Percentiles rank a stretch among this genome's conserved stretches.
phyloP scores from a whole-genome alignment of 2,797 vertebrate genomes.

The Lacerta viridis region DNA sequence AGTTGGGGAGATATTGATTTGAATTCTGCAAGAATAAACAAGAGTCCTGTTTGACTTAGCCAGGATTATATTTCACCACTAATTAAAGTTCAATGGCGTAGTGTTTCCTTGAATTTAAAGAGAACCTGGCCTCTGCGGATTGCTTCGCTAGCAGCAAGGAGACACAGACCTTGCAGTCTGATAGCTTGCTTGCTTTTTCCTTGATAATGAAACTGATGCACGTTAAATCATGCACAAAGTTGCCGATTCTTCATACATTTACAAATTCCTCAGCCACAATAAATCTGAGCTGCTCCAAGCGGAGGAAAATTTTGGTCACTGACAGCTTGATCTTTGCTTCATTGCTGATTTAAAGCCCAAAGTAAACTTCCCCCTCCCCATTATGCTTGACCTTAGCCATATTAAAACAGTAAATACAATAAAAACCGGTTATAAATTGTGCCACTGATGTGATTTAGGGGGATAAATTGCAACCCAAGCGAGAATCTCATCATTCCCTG shows the following conservation, averaged over 20 bases:
- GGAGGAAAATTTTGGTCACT: slow-evolving; percentile 37
- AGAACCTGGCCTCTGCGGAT: not conserved
- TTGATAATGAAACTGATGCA: not conserved
- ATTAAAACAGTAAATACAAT: slow-evolving; percentile 63
- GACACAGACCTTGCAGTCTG: slow-evolving; percentile 14
- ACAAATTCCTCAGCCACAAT: slow-evolving; percentile 23
- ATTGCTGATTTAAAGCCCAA: slow-evolving; percentile 57
- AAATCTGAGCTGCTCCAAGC: slow-evolving; percentile 46
- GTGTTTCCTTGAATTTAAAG: slow-evolving; percentile 51
- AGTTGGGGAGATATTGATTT: slow-evolving; percentile 34
- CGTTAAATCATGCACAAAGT: slow-evolving; percentile 4
- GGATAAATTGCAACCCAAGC: slow-evolving; percentile 57
- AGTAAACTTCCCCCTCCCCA: slow-evolving; percentile 31
- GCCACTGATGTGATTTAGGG: slow-evolving; percentile 60
- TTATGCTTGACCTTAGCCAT: slow-evolving; percentile 48
- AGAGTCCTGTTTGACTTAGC: slow-evolving; percentile 52
- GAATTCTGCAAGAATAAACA: slow-evolving; percentile 58
- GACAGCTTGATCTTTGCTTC: slow-evolving; percentile 37
- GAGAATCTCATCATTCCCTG: slow-evolving; percentile 38
- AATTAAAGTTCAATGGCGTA: slow-evolving; percentile 60
- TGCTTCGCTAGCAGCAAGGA: slow-evolving; percentile 15
- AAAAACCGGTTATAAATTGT: slow-evolving; percentile 58
- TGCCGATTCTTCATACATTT: slow-evolving; percentile 36
- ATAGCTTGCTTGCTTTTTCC: not conserved
- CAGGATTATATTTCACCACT: slow-evolving; percentile 62